These are phyloP conservation scores for Hyperopisus bebe DNA, from an alignment of 2,113 vertebrate genomes.

Conservation along the genomic window DNA sequence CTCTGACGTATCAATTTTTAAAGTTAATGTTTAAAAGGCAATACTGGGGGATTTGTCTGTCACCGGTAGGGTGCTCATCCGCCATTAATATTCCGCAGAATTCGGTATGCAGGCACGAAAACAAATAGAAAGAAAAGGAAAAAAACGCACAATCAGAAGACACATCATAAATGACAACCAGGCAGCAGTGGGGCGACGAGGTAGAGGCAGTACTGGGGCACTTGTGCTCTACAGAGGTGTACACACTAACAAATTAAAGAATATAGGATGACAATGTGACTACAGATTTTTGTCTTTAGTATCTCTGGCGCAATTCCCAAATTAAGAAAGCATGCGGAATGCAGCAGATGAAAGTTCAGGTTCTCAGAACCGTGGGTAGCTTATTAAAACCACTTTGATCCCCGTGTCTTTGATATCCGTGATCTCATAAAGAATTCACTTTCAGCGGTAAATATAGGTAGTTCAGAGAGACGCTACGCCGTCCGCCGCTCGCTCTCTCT, in stretches of 20 bases:
- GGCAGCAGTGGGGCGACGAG: constrained; percentile 42
- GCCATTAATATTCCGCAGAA: constrained; percentile 24
- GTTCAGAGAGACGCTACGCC: constrained; percentile 96
- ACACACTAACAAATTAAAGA: constrained; percentile 86
- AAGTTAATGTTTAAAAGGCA: neutral
- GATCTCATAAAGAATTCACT: constrained; percentile 99
- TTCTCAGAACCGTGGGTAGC: constrained; percentile 87
- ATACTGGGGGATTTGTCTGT: neutral
- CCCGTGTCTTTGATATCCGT: constrained; percentile 91
- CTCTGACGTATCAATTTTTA: neutral
- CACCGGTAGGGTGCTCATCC: neutral
- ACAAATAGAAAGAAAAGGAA: neutral
- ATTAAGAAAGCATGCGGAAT: constrained; percentile 77
- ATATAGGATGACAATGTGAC: constrained; percentile 81
- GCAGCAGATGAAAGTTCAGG: constrained; percentile 83
- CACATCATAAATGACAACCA: constrained; percentile 36
- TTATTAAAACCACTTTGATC: constrained; percentile 99
- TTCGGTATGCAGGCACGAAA: constrained; percentile 21
- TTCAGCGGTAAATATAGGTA: constrained; percentile 99
- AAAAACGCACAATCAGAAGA: neutral
- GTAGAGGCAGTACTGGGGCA: constrained; percentile 56
- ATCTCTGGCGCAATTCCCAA: constrained; percentile 71
- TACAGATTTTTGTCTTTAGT: constrained; percentile 86
- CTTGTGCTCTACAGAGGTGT: constrained; percentile 75
- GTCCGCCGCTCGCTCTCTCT: constrained; percentile 73